A percentile compares a stretch with the other conserved stretches of the same genome.
phyloP scores from a whole-genome alignment of 2,113 vertebrate genomes.

The Manacus vitellinus region DNA sequence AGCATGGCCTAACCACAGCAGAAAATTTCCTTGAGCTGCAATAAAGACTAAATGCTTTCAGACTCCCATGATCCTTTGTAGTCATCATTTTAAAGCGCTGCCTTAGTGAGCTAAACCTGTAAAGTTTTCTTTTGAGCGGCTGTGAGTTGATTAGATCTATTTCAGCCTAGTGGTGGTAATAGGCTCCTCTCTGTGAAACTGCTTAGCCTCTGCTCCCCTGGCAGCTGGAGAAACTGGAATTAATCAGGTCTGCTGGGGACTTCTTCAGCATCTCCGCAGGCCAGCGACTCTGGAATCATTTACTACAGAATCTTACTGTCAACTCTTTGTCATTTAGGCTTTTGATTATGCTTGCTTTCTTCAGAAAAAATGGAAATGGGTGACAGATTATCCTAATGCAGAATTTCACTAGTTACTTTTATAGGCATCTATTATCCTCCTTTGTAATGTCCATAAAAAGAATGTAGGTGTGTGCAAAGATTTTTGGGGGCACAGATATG shows the following conservation, averaged over 20 bases:
- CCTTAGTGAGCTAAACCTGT: conserved; percentile 89
- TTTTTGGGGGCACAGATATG: conserved; percentile 43
- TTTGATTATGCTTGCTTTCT: conserved; percentile 91
- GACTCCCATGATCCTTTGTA: conserved; percentile 88
- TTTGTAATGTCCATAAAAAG: conserved; percentile 77
- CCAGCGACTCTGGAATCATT: conserved; percentile 98
- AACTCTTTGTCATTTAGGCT: conserved; percentile 99
- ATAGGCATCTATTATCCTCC: conserved; percentile 80
- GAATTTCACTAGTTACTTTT: conserved; percentile 84
- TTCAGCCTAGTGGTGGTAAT: conserved; percentile 95
- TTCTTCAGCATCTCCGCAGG: conserved; percentile 93
- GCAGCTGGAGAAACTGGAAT: conserved; percentile 97
- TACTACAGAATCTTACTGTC: conserved; percentile 99
- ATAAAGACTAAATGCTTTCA: conserved; percentile 93
- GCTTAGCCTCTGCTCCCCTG: conserved; percentile 94
- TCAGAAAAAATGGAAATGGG: conserved; percentile 86
- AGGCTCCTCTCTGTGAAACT: conserved; percentile 94
- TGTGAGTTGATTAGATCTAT: conserved; percentile 97
- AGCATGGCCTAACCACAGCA: conserved; percentile 81
- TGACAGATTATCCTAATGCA: conserved; percentile 91
- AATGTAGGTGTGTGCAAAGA: conserved; percentile 65
- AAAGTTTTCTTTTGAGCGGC: conserved; percentile 92
- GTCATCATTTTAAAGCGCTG: conserved; percentile 90
- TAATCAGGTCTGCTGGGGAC: conserved; percentile 99
- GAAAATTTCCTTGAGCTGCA: conserved; percentile 83